phyloP scores from a whole-genome alignment of 2,888 invertebrate species.

The Ophion ventricosus region DNA sequence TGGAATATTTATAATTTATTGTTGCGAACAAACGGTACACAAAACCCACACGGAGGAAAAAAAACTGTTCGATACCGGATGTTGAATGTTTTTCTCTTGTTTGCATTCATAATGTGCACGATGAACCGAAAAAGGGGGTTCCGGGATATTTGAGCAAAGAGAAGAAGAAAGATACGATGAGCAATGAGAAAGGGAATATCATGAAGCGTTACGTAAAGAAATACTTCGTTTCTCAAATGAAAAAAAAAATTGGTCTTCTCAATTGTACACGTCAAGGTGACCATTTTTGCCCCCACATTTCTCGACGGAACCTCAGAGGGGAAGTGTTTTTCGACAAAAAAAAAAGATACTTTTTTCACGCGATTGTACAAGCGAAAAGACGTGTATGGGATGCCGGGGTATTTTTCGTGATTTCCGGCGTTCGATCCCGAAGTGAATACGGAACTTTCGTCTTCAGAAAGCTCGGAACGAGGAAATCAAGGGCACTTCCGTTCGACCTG shows the following conservation, averaged over 20 bases:
- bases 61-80: background rate
- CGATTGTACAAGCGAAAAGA: background rate
- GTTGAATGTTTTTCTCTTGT: background rate
- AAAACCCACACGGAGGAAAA: background rate
- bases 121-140: background rate
- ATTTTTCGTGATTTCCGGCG: background rate
- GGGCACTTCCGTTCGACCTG: constrained; percentile 98
- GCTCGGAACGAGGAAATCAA: constrained; percentile 81
- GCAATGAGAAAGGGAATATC: background rate
- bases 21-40: background rate
- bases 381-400: background rate
- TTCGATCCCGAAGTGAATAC: background rate
- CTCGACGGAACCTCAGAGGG: background rate
- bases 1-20: constrained; percentile 19
- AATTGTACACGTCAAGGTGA: background rate
- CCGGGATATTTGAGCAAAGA: background rate
- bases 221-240: background rate
- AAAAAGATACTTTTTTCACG: background rate
- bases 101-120: background rate
- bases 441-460: background rate
- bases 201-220: background rate
- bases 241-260: background rate
- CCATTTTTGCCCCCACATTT: background rate
- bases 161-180: background rate
- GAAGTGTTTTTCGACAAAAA: background rate